Evolutionary conservation across 2,113 vertebrate genomes (phyloP), one percentile per base, ranked within the genome.

Genomic region (Shinisaurus crocodilurus): DNA sequence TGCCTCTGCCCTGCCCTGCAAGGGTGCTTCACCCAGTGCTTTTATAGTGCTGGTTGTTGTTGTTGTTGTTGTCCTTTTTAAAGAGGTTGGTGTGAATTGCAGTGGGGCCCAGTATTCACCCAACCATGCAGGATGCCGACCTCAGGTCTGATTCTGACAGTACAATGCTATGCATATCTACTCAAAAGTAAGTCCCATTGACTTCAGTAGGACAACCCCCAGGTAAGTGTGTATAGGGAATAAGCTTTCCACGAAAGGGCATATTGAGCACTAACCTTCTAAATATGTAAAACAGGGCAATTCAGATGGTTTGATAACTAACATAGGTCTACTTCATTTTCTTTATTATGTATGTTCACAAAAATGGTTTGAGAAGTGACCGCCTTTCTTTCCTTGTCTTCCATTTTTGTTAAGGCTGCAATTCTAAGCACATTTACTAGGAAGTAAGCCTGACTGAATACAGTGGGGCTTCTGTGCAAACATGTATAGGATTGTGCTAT

Each of bases 321-420:
- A 6, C 34, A 74, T 0, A 0, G 15, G 81, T 81, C n/a, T 18
- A 1, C 43, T 81, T 34, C 23, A 0, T 88, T 89, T 63, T 63
- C 60, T n/a, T n/a, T n/a, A 88, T 43, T 86, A 89, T 82, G 45
- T 54, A 34, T 50, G 0, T 0, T 0, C 15, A 9, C 1, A 0
- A 27, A n/a, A 18, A 16, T 0, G 10, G 6, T 15, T 81, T 0
- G 0, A 57, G 4, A 23, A 1, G 60, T 65, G 16, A 50, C 2
- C 1, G 87, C 76, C 74, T 85, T 43, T 50, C 77, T 0, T 75
- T 6, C 0, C 83, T 83, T 83, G 54, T 54, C 18, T 65, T 63
- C 9, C 45, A 5, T 79, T 50, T 79, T 32, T 50, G 27, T 79
- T 82, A 37, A 9, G 23, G 25, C 76, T 45, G 3, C 43, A 45